Evolutionary conservation across 1,140 invertebrate genomes (phyloP).

Genomic region (Uloborus diversus): DNA sequence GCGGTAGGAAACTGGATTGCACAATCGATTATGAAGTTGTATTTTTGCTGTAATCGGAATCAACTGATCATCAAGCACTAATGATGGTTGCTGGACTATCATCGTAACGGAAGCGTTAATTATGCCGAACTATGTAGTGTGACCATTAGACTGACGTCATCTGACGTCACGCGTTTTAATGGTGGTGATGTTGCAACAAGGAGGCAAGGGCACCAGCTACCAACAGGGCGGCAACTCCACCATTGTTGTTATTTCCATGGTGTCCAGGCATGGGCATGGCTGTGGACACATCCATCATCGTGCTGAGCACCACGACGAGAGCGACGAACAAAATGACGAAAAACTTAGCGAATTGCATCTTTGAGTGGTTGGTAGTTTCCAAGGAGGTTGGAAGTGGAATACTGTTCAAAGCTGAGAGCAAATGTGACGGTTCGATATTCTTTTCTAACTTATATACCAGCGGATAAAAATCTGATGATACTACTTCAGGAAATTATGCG

Average conservation of each 20-base stretch:
- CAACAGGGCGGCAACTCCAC: slow-evolving; percentile 28
- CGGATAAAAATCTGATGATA: not conserved
- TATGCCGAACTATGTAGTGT: too few species aligned
- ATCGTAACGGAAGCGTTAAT: too few species aligned
- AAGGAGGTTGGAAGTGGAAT: not conserved
- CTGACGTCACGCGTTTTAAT: too few species aligned
- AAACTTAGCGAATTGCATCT: slow-evolving; percentile 21
- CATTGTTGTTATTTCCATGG: slow-evolving; percentile 18
- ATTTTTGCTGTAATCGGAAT: too few species aligned
- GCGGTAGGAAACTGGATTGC: too few species aligned
- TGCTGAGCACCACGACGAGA: not conserved
- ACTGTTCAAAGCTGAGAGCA: not conserved
- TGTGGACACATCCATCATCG: not conserved
- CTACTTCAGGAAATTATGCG: not conserved
- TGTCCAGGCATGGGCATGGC: slow-evolving; percentile 27
- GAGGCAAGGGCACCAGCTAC: slow-evolving; percentile 38
- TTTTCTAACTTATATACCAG: not conserved
- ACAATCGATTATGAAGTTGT: too few species aligned
- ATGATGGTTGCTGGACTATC: too few species aligned
- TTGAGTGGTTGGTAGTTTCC: not conserved
- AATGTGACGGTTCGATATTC: not conserved
- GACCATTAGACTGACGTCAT: too few species aligned
- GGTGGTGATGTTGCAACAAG: not conserved
- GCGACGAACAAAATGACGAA: slow-evolving; percentile 11
- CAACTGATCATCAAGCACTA: too few species aligned